A percentile compares a stretch with the other conserved stretches of the same genome.
Evolutionary conservation across 1,140 invertebrate genomes (phyloP).

Genomic region (Musca domestica): DNA sequence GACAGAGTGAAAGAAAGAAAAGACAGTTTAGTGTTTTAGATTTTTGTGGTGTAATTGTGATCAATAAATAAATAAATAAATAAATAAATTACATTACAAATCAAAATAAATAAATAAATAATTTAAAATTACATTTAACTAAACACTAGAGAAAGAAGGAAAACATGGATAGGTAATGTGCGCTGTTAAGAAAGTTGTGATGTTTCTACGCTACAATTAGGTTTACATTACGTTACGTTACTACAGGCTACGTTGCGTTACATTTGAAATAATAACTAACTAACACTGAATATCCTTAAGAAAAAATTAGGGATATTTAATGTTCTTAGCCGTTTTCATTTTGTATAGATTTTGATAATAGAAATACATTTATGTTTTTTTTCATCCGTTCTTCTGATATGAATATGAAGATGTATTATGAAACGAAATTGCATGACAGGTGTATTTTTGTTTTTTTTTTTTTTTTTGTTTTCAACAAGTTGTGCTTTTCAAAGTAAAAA

Average conservation of each 20-base stretch:
- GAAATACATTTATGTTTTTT: too few relatives aligned
- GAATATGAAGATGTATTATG: too few relatives aligned
- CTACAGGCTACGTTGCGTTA: not conserved
- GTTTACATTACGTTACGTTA: not conserved
- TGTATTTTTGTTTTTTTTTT: too few relatives aligned
- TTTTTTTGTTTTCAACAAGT: slow-evolving; percentile 1
- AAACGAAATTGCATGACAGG: too few relatives aligned
- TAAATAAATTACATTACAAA: slow-evolving; percentile 23
- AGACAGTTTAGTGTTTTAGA: not conserved
- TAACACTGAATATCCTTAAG: slow-evolving; percentile 14
- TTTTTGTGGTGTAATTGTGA: slow-evolving; percentile 1
- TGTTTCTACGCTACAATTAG: not conserved
- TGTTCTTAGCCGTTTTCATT: slow-evolving; percentile 4
- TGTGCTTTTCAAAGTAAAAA: slow-evolving; percentile 21
- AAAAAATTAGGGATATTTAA: slow-evolving; percentile 8
- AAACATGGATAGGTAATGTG: not conserved
- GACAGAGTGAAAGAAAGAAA: not conserved
- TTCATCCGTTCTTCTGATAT: too few relatives aligned
- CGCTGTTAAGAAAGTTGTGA: slow-evolving; percentile 9
- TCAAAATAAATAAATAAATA: slow-evolving; percentile 25
- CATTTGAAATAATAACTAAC: not conserved
- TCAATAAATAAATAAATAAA: slow-evolving; percentile 16
- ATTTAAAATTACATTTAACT: slow-evolving; percentile 13
- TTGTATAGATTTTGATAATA: too few relatives aligned
- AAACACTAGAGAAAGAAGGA: not conserved